A percentile compares a stretch with the other conserved stretches of the same genome.
Evolutionary conservation across 2,797 vertebrate species (phyloP).

Genomic region (Sciurus vulgaris): DNA sequence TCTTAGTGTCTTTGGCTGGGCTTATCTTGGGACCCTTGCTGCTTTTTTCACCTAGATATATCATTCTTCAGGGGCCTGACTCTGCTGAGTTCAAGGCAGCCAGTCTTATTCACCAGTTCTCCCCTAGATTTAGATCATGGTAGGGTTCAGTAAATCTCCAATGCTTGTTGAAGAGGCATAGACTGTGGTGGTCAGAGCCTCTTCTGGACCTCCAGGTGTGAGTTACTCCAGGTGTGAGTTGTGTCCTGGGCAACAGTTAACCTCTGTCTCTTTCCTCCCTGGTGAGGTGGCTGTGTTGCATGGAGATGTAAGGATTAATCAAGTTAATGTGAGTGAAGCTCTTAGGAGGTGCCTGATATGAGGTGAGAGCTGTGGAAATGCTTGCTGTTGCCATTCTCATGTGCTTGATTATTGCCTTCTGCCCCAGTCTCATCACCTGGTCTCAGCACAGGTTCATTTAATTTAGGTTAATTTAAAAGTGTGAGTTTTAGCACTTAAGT

Average conservation of each 20-base stretch:
- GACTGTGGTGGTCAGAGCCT: not conserved
- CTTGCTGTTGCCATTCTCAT: accelerated
- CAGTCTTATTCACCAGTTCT: not conserved
- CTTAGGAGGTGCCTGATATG: not conserved
- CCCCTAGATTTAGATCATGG: not conserved
- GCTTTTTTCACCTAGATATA: accelerated
- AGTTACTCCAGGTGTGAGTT: not conserved
- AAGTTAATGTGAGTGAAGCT: not conserved
- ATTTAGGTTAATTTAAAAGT: not conserved
- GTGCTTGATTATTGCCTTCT: not conserved
- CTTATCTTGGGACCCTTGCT: not conserved
- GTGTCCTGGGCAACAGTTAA: too few species aligned
- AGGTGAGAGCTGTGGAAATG: not conserved
- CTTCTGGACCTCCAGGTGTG: not conserved
- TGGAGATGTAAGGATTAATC: not conserved
- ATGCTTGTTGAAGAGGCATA: not conserved
- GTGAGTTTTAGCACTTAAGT: not conserved
- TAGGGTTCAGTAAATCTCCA: not conserved
- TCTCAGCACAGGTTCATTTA: not conserved
- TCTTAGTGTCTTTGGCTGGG: not conserved
- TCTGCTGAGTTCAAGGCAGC: not conserved
- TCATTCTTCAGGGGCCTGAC: not conserved
- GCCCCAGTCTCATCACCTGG: accelerated
- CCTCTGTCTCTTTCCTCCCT: not conserved
- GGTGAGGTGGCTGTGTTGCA: not conserved